phyloP scores from a whole-genome alignment of 2,888 invertebrate species.

The Chloroclysta siterata region DNA sequence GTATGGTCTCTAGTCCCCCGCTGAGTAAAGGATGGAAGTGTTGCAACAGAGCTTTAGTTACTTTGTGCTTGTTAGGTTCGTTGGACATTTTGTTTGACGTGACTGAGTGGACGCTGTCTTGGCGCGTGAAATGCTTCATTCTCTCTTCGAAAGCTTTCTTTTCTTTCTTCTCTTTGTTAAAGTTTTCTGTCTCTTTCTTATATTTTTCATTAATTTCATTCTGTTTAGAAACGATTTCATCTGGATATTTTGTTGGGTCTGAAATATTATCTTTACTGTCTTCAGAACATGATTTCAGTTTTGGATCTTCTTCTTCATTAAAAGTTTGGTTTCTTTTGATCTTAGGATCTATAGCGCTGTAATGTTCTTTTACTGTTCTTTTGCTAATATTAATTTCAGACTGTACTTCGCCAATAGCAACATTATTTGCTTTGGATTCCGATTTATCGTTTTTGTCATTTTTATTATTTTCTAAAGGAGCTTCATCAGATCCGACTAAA shows the following conservation, averaged over 20 bases:
- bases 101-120: slow-evolving; percentile 71
- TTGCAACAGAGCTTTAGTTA: slow-evolving; percentile 64
- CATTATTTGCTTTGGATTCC: neutral
- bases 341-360: neutral
- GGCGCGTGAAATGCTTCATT: slow-evolving; percentile 62
- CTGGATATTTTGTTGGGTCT: slow-evolving; percentile 9
- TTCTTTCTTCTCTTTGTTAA: slow-evolving; percentile 14
- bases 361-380: neutral
- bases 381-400: neutral
- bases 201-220: slow-evolving; percentile 12
- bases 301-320: neutral
- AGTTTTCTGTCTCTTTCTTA: slow-evolving; percentile 16
- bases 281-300: slow-evolving; percentile 8
- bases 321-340: neutral
- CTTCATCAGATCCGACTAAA: neutral
- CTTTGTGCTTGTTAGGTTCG: slow-evolving; percentile 56
- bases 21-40: slow-evolving; percentile 72
- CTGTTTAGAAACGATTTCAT: slow-evolving; percentile 13
- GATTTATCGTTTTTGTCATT: neutral
- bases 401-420: neutral
- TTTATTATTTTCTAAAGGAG: neutral
- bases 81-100: slow-evolving; percentile 71
- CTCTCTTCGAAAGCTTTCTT: slow-evolving; percentile 43
- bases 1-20: slow-evolving; percentile 73
- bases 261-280: slow-evolving; percentile 6